Base-by-base conservation (phyloP, 23 tunicate genomes). In the Pegea sp. region DNA sequence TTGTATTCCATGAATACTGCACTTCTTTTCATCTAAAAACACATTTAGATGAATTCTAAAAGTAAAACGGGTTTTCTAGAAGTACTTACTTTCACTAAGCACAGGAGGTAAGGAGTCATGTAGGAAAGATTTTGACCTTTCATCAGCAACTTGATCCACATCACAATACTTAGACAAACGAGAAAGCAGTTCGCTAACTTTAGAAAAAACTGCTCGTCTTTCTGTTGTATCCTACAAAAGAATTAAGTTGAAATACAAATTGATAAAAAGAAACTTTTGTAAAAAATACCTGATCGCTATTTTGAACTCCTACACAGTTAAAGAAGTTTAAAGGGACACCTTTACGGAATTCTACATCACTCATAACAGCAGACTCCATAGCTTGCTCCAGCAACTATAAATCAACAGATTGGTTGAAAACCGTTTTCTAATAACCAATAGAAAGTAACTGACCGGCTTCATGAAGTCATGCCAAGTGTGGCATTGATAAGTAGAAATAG, bases 101-200 rank as follows among this genome's bases (percentile, higher is more conserved):
- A 31, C 71, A n/a, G 96, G 96, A n/a, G 96, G 96, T 4, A 87
- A 67, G 49, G 65, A 58, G 30, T 69, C 87, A 48, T 87, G 78
- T 19, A 76, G 56, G 53, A 69, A 69, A 2, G 34, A 22, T 22
- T 43, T 61, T 3, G 60, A 79, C 4, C 74, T 33, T 30, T 49
- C 60, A 76, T 87, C 96, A 0, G 66, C 87, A 21, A 64, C 74
- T 32, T 63, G 78, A 72, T 87, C 96, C 21, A 52, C 72, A 58
- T 38, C 11, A 38, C 11, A 8, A 38, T 8, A 8, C 16, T 38
- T 38, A 16, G 46, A 8, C 46, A 38, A 38, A 38, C 11, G 16
- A 38, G 46, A 8, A 38, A 38, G 13, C 46, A 8, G 16, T 38
- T 16, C 16, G 16, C 13, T 38, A 38, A 38, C 46, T 38, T 11